Percentiles rank a stretch among this genome's conserved stretches.
These are phyloP conservation scores for Macaca fascicularis DNA, from an alignment of 2,113 vertebrate species.

Conservation along the genomic window T2T-MFA8v1.1 NC_088381.1:84583001-84583500, in stretches of 20 bases:
- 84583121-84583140: neutral
- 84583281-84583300: neutral
- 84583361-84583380: constrained; percentile 83
- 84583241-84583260: constrained; percentile 48
- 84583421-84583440: constrained; percentile 71
- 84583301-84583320: constrained; percentile 36
- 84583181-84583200: constrained; percentile 6
- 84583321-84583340: constrained; percentile 65
- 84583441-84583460: constrained; percentile 64
- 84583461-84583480: neutral
- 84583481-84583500: neutral
- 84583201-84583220: neutral
- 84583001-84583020: neutral
- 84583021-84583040: neutral
- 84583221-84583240: constrained; percentile 11
- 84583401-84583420: constrained; percentile 73
- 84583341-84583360: constrained; percentile 70
- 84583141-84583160: neutral
- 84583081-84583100: neutral
- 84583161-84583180: neutral
- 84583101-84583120: neutral
- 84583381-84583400: constrained; percentile 79
- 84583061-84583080: neutral
- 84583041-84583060: constrained; percentile 11
- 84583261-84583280: constrained; percentile 22